A percentile compares a stretch with the other conserved stretches of the same genome.
These are phyloP conservation scores for Masnerella sp. DNA, from an alignment of 2,888 invertebrate species.

Conservation along the genomic window DNA sequence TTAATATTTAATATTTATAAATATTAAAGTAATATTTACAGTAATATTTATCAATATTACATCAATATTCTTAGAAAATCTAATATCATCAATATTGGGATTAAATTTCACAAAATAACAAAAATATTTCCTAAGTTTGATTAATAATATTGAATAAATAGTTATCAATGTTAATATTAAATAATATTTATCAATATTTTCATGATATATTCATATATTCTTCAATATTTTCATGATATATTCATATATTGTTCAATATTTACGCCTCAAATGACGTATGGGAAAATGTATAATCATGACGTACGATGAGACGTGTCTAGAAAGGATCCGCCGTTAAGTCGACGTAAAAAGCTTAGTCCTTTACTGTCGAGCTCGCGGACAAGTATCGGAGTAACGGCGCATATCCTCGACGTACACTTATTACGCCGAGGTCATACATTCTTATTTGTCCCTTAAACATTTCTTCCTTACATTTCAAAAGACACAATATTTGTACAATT, in stretches of 20 bases:
- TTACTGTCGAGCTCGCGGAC: conserved; percentile 17
- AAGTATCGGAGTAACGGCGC: conserved; percentile 19
- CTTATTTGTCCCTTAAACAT: conserved; percentile 29
- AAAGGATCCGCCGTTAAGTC: conserved; percentile 28
- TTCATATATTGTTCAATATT: conserved; percentile 1
- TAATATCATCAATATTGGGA: too few species aligned
- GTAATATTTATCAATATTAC: too few species aligned
- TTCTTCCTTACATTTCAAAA: not conserved
- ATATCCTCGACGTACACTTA: conserved; percentile 10
- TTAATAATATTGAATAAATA: too few species aligned
- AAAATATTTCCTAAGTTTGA: too few species aligned
- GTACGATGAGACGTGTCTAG: conserved; percentile 25
- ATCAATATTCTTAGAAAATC: too few species aligned
- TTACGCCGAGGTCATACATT: conserved; percentile 10
- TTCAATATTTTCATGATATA: not conserved
- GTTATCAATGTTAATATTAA: too few species aligned
- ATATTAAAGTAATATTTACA: too few species aligned
- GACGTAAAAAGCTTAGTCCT: conserved; percentile 30
- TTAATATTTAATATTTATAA: too few species aligned
- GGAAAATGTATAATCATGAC: conserved; percentile 29
- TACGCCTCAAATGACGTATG: conserved; percentile 16
- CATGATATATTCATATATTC: not conserved
- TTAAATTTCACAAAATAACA: too few species aligned
- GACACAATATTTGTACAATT: not conserved
- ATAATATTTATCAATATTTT: too few species aligned